These are phyloP conservation scores for Caradrina clavipalpis DNA, from an alignment of 2,888 invertebrate genomes.

Conservation along the genomic window DNA sequence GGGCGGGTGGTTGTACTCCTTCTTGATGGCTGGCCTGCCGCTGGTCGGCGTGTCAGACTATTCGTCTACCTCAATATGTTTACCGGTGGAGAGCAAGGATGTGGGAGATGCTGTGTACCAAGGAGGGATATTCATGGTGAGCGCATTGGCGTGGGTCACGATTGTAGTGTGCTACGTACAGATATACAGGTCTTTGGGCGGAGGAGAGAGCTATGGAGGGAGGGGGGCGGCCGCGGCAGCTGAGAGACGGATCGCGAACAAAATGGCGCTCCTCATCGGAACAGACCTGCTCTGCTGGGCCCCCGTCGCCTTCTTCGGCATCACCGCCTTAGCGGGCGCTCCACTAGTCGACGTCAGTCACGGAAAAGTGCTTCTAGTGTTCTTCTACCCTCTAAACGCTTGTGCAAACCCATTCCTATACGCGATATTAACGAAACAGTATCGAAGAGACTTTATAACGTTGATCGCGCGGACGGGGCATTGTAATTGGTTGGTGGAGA, in stretches of 20 bases:
- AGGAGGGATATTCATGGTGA: conserved; percentile 93
- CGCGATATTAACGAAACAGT: conserved; percentile 97
- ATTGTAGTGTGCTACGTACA: conserved; percentile 96
- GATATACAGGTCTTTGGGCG: conserved; percentile 95
- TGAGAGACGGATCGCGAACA: conserved; percentile 95
- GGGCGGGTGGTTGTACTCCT: conserved; percentile 95
- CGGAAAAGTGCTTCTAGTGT: conserved; percentile 95
- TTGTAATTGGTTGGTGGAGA: conserved; percentile 84
- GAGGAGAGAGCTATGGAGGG: conserved; percentile 92
- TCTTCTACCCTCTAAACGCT: conserved; percentile 97
- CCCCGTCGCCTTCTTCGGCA: conserved; percentile 96
- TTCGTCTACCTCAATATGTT: conserved; percentile 96
- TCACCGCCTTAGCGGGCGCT: conserved; percentile 96
- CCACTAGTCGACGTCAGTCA: conserved; percentile 96
- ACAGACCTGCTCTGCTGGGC: conserved; percentile 96
- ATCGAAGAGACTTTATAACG: conserved; percentile 93
- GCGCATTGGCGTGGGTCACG: conserved; percentile 95
- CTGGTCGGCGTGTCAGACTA: conserved; percentile 96
- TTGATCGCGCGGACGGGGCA: conserved; percentile 92
- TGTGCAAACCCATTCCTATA: conserved; percentile 98
- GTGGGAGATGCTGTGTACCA: conserved; percentile 94
- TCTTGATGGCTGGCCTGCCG: conserved; percentile 95
- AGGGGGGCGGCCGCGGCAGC: conserved; percentile 91
- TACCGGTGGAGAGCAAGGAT: conserved; percentile 95
- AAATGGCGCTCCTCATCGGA: conserved; percentile 97